A percentile compares a stretch with the other conserved stretches of the same genome.
phyloP scores from a whole-genome alignment of 92 coral and sea anemone genomes.

The Umimayanthus chanpuru region DNA sequence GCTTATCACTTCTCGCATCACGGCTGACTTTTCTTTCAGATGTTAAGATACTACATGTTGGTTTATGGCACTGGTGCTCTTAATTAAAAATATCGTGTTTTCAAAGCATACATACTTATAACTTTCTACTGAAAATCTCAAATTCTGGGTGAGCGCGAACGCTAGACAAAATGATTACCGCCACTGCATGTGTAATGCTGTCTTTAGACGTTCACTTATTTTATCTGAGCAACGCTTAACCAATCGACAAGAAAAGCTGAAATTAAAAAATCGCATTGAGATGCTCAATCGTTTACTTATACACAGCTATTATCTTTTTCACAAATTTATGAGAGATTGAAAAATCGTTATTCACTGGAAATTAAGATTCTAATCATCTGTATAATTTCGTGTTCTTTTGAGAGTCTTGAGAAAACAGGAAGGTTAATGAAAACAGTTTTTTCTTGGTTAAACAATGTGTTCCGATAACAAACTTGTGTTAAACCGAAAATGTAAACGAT shows the following conservation, averaged over 20 bases:
- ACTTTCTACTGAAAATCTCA: not conserved
- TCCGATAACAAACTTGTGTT: slow-evolving; percentile 39
- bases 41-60: not conserved
- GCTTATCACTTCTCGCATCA: slow-evolving; percentile 5
- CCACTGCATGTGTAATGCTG: not conserved
- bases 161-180: not conserved
- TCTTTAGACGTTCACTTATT: slow-evolving; percentile 26
- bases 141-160: not conserved
- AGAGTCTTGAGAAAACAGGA: slow-evolving; percentile 41
- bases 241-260: slow-evolving; percentile 43
- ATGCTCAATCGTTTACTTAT: slow-evolving; percentile 21
- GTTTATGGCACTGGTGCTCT: not conserved
- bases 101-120: not conserved
- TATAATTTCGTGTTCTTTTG: slow-evolving; percentile 37
- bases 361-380: slow-evolving; percentile 35
- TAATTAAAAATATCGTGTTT: slow-evolving; percentile 25
- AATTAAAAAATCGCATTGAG: slow-evolving; percentile 39
- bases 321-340: slow-evolving; percentile 32
- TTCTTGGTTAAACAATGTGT: slow-evolving; percentile 27
- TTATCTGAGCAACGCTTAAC: slow-evolving; percentile 28
- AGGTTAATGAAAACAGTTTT: slow-evolving; percentile 30
- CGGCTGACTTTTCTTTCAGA: not conserved
- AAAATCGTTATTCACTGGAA: slow-evolving; percentile 31
- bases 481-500: slow-evolving; percentile 10
- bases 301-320: slow-evolving; percentile 37